Base-by-base conservation (phyloP, 2,888 invertebrate genomes). In the Coenonympha arcania region DNA sequence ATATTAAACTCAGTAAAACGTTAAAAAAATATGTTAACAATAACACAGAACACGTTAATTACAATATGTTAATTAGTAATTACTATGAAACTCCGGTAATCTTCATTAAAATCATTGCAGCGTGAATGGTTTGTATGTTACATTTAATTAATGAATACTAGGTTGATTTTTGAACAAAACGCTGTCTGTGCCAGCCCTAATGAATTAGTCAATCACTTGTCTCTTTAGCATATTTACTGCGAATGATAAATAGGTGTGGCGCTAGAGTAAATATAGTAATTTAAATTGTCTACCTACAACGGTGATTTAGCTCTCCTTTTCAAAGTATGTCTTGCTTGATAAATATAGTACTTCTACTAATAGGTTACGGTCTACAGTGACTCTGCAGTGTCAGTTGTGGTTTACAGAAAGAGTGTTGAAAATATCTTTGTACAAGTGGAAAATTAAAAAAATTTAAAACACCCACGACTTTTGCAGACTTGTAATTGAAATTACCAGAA, bases 211-310 rank as follows among this genome's bases (percentile, higher is more conserved):
- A 33, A 43, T 33, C 31, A 20, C 20, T 15, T 9, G 8, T 43
- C 16, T 24, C 16, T 34, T 24, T 24, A 44, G 34, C 24, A 16
- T 33, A 24, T 34, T 33, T 16, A 22, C 34, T 24, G 33, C 34
- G 16, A 18, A 11, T 34, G 22, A 20, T 28, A 43, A 43, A 42
- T 26, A 42, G 31, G 42, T 42, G 42, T 20, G 42, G 42, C 13
- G 42, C 13, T 31, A 2, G 18, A 31, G 31, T 31, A 16, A n/a
- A 31, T 19, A 31, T 8, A 42, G 30, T 18, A 41, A 28, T 41
- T 41, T 11, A 18, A 24, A 16, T 15, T 11, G 15, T 26, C 2
- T 26, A 26, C 9, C 31, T 15, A 31, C 8, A 31, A 31, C 6
- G 2, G n/a, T 15, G 13, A 2, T n/a, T 16, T 9, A 6, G n/a